Conservation (phyloP, 2,888 invertebrate species). For the Xanthorhoe spadicearia region DNA sequence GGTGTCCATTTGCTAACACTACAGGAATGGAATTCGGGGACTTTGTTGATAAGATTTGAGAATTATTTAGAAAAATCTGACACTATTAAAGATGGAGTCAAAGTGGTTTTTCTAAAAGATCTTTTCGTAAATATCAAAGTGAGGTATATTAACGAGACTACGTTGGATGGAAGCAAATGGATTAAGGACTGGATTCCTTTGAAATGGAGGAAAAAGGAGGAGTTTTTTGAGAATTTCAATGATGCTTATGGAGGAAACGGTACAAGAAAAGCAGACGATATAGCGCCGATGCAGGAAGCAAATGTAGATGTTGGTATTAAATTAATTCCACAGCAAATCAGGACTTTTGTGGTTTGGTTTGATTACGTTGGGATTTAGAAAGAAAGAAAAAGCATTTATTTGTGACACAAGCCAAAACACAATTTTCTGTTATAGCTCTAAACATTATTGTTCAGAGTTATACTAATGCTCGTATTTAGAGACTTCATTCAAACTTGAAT, state of each 20-base stretch:
- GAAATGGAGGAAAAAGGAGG: slow-evolving; percentile 73
- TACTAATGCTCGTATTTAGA: too few species aligned
- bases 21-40: slow-evolving; percentile 88
- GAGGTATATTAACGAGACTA: slow-evolving; percentile 84
- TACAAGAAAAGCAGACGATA: slow-evolving; percentile 43
- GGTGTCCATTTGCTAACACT: slow-evolving; percentile 91
- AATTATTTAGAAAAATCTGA: slow-evolving; percentile 90
- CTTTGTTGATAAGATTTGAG: slow-evolving; percentile 89
- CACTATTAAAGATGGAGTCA: slow-evolving; percentile 75
- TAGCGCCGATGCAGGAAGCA: slow-evolving; percentile 37
- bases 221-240: slow-evolving; percentile 61
- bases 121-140: slow-evolving; percentile 85
- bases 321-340: slow-evolving; percentile 89
- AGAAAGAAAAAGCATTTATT: neutral
- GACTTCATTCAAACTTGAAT: too few species aligned
- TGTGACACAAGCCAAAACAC: too few species aligned
- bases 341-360: slow-evolving; percentile 84
- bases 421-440: too few species aligned
- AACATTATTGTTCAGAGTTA: too few species aligned
- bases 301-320: slow-evolving; percentile 66
- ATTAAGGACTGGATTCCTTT: slow-evolving; percentile 80
- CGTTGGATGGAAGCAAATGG: slow-evolving; percentile 87
- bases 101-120: slow-evolving; percentile 82
- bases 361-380: slow-evolving; percentile 5
- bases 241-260: slow-evolving; percentile 53